phyloP scores from a whole-genome alignment of 1,140 invertebrate species.

The Meloidogyne floridensis region DNA sequence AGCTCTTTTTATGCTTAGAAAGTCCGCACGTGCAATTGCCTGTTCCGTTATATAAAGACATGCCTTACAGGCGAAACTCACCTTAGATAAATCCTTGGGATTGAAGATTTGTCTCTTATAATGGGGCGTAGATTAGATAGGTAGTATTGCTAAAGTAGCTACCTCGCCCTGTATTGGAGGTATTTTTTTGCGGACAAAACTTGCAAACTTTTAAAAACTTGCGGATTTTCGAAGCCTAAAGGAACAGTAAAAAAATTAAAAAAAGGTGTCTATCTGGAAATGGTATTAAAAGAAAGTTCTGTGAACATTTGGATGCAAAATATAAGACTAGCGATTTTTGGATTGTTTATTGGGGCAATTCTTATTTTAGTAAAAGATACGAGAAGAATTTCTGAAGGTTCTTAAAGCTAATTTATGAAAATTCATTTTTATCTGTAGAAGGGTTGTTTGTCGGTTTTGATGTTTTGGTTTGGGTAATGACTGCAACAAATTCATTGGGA shows the following conservation, averaged over 20 bases:
- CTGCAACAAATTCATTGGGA: constrained; percentile 81
- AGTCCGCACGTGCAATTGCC: too few species aligned
- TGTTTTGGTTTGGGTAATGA: constrained; percentile 79
- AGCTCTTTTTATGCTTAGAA: too few species aligned
- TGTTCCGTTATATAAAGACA: too few species aligned
- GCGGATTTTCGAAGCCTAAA: too few species aligned
- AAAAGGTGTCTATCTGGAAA: constrained; percentile 62
- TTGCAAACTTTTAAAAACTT: too few species aligned
- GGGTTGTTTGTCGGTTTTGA: constrained; percentile 75
- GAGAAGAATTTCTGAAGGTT: constrained; percentile 49
- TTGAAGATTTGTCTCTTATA: too few species aligned
- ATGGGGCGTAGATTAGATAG: too few species aligned
- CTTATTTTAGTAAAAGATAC: constrained; percentile 57
- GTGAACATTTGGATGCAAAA: constrained; percentile 63
- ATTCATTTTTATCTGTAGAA: constrained; percentile 39
- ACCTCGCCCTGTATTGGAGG: too few species aligned
- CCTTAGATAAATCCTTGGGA: too few species aligned
- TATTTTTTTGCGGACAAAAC: too few species aligned
- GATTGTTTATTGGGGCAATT: constrained; percentile 51
- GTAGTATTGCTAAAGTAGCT: too few species aligned
- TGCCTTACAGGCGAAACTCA: too few species aligned
- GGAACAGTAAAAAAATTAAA: not conserved
- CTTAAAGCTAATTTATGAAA: not conserved
- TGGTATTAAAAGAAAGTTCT: constrained; percentile 52
- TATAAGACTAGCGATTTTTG: constrained; percentile 58